Conservation (phyloP, 2,113 vertebrate genomes). For the Noctilio leporinus region DNA sequence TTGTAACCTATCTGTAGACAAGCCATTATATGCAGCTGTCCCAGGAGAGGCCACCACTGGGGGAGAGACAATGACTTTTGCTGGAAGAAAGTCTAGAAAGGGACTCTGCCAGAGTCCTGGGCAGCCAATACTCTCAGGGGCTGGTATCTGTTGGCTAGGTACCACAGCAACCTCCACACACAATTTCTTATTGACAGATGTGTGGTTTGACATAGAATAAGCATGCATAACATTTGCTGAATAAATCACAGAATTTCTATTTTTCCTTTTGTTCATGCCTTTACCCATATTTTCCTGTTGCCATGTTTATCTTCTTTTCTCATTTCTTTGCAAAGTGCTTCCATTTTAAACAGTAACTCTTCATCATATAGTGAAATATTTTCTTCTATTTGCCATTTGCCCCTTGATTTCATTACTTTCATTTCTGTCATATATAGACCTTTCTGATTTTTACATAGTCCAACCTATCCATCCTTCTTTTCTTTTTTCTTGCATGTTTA, state of each 20-base stretch:
- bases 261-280: not conserved
- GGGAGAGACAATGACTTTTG: not conserved
- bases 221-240: not conserved
- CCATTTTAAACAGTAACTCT: constrained; percentile 12
- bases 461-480: not conserved
- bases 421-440: not conserved
- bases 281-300: not conserved
- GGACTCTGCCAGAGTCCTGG: not conserved
- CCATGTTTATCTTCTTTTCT: not conserved
- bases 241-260: not conserved
- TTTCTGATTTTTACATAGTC: constrained; percentile 1
- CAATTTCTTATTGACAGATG: not conserved
- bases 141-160: too few species aligned
- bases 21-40: not conserved
- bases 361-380: not conserved
- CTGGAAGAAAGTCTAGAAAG: not conserved
- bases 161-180: not conserved
- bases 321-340: not conserved
- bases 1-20: not conserved
- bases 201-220: not conserved
- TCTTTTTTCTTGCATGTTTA: not conserved
- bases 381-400: not conserved
- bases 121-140: too few species aligned
- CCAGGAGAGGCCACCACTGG: not conserved
- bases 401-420: not conserved